phyloP scores from a whole-genome alignment of 2,797 vertebrate genomes.

The Pangasius djambal region DNA sequence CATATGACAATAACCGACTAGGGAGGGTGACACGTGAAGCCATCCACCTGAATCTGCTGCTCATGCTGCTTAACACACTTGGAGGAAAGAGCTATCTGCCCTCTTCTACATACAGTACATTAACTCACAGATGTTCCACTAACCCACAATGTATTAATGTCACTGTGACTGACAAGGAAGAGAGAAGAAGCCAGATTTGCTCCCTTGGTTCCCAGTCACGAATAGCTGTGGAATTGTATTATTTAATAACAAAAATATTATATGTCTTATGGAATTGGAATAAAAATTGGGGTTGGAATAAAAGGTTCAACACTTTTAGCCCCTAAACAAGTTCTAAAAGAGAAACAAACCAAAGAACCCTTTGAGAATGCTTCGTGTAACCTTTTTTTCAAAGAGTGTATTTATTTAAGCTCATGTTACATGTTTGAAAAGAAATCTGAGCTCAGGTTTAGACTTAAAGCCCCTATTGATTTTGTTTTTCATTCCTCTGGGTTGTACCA shows the following conservation, averaged over 20 bases:
- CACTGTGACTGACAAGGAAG: neutral
- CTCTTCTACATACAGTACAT: neutral
- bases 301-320: neutral
- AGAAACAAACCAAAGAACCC: neutral
- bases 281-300: no score
- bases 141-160: neutral
- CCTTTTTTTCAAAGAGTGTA: neutral
- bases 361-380: neutral
- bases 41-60: neutral
- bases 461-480: conserved; percentile 7
- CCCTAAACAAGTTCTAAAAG: neutral
- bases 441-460: neutral
- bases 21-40: neutral
- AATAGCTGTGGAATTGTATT: neutral
- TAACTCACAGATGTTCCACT: neutral
- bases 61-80: neutral
- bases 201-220: neutral
- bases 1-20: neutral
- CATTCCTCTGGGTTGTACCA: neutral
- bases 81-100: neutral
- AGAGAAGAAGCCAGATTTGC: neutral
- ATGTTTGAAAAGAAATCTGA: conserved; percentile 4
- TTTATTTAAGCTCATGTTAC: neutral
- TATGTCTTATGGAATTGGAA: no score
- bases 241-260: neutral